Evolutionary conservation across 30 jellyfish, hydroid and myxozoan genomes (phyloP), one percentile per base, ranked within the genome.

Genomic region (Cassiopea andromeda): DNA sequence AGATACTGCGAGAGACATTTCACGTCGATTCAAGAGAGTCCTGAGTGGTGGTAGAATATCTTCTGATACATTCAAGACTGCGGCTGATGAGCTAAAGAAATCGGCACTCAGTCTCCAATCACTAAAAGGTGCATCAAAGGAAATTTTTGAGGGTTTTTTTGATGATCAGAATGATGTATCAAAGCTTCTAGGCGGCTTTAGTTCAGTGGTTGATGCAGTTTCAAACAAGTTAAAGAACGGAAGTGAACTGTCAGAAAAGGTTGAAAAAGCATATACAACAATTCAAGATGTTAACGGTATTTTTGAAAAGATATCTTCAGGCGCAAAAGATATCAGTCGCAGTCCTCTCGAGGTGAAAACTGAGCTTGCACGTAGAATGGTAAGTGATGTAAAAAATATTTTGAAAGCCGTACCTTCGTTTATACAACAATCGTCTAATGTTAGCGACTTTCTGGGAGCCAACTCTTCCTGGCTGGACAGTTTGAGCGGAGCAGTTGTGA

Each of bases 331-430:
- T 4, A 47, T 87, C 54, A 50, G 77, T 5, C 75, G 87, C 73
- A 97, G 99, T 10, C 99, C 99, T 8, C 76, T 95, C 4, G 99
- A 95, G 67, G 72, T 93, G 14, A 72, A 97, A 27, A 74, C 94
- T 46, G 78, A 77, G 73, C 84, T 92, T 9, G 93, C 87, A 44
- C 80, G 98, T 68, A 84, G 78, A 48, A 95, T 95, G 89, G 80
- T 79, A 50, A 60, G 78, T 8, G 98, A 97, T 1, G 93, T 91
- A n/a, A 69, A 87, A 61, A 87, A 74, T n/a, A 57, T 95, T 4
- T 85, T 96, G 15, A 83, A 68, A 49, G 75, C 89, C 9, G 45
- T 95, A n/a, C 98, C 99, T 2, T 43, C 48, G 16, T 64, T 95
- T 44, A 4, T 95, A 49, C 72, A 91, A 64, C 92, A 95, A 49